Evolutionary conservation across 1,140 invertebrate species (phyloP).

Genomic region (Coenobita brevimanus): DNA sequence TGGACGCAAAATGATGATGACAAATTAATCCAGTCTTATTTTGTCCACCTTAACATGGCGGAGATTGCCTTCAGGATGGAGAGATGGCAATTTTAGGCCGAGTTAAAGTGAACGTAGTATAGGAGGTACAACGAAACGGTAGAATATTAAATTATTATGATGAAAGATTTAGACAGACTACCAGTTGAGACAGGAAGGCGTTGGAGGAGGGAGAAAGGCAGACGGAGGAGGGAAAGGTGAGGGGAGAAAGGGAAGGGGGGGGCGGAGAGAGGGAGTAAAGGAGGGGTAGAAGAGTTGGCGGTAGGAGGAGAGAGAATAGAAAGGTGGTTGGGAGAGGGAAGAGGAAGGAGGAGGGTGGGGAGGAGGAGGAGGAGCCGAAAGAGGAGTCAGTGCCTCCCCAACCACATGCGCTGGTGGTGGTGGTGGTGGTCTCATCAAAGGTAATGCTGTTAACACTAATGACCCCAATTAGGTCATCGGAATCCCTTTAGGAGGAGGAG

Average conservation of each 20-base stretch:
- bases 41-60: too few relatives aligned
- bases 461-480: slow-evolving; percentile 47
- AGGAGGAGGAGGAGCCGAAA: background rate
- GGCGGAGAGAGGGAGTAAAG: background rate
- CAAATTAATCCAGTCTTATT: too few relatives aligned
- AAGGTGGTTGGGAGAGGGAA: background rate
- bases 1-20: too few relatives aligned
- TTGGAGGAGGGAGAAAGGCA: background rate
- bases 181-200: background rate
- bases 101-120: too few relatives aligned
- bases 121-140: too few relatives aligned
- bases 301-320: background rate
- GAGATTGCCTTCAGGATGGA: too few relatives aligned
- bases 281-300: background rate
- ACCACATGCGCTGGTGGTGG: too few relatives aligned
- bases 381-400: slow-evolving; percentile 21
- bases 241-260: background rate
- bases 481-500: slow-evolving; percentile 52
- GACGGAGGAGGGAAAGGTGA: background rate
- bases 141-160: too few relatives aligned
- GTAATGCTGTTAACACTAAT: slow-evolving; percentile 50
- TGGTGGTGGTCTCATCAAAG: slow-evolving; percentile 45
- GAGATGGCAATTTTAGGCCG: too few relatives aligned
- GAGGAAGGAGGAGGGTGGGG: background rate
- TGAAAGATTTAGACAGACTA: too few relatives aligned